Evolutionary conservation across 1,140 invertebrate genomes (phyloP).

Genomic region (Heliconius eleuchia): DNA sequence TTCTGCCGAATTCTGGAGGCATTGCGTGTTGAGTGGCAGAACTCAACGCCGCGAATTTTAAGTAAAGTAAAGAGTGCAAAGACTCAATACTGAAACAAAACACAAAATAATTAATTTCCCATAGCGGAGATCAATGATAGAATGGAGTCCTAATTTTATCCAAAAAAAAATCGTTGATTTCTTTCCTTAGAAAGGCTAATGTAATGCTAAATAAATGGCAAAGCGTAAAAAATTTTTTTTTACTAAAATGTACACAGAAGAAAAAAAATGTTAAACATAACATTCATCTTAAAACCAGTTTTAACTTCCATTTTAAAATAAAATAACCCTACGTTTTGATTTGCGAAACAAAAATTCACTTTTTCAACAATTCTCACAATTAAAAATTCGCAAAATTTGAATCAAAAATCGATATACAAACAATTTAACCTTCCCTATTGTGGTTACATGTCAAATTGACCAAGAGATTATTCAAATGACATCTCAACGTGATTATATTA

Average conservation of each 20-base stretch:
- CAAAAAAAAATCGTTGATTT: no score
- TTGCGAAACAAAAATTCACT: conserved; percentile 3
- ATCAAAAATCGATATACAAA: conserved; percentile 59
- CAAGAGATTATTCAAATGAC: conserved; percentile 62
- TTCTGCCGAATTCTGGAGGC: no score
- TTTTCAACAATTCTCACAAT: conserved; percentile 24
- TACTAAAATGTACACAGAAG: neutral
- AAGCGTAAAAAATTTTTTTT: neutral
- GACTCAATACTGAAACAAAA: no score
- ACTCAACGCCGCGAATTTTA: no score
- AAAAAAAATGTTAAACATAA: conserved; percentile 9
- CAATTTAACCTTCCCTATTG: conserved; percentile 42
- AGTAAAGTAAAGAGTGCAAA: no score
- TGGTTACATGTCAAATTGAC: conserved; percentile 70
- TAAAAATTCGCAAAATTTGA: conserved; percentile 50
- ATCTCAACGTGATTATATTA: neutral
- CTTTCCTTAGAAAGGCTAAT: no score
- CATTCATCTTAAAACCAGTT: neutral
- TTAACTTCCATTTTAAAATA: neutral
- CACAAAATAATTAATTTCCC: no score
- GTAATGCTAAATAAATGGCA: neutral
- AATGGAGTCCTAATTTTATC: no score
- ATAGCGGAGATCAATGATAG: no score
- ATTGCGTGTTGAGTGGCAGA: no score
- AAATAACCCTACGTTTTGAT: conserved; percentile 14